Evolutionary conservation across 2,113 vertebrate species (phyloP).

Genomic region (Lycocorax pyrrhopterus): DNA sequence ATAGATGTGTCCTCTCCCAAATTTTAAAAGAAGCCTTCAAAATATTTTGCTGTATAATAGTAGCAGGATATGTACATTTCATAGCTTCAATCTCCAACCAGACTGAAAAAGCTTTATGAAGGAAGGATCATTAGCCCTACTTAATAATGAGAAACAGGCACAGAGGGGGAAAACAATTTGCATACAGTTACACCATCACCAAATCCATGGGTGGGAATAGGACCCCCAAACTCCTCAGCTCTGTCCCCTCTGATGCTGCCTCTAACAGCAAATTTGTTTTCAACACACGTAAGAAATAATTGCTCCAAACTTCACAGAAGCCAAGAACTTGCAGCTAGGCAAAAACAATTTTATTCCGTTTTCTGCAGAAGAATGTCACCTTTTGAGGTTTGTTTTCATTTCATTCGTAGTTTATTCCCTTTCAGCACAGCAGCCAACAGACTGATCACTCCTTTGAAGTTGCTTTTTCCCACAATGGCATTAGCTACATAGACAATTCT

Average conservation of each 20-base stretch:
- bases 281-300: background rate
- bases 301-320: background rate
- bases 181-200: background rate
- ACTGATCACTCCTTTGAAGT: constrained; percentile 2
- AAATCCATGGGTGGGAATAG: background rate
- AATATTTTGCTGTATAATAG: background rate
- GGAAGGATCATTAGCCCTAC: background rate
- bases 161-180: background rate
- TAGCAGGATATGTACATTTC: background rate
- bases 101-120: background rate
- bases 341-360: background rate
- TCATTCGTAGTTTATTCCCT: background rate
- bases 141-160: background rate
- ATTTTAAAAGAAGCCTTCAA: background rate
- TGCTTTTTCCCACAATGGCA: background rate
- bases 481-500: background rate
- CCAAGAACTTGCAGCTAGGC: background rate
- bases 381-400: background rate
- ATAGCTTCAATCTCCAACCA: background rate
- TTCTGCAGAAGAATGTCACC: background rate
- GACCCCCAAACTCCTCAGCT: background rate
- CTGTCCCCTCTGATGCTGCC: background rate
- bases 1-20: background rate
- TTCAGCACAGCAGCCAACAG: background rate
- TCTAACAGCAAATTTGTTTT: background rate